These are phyloP conservation scores for Otis tarda DNA, from an alignment of 2,113 vertebrate genomes.

Conservation along the genomic window DNA sequence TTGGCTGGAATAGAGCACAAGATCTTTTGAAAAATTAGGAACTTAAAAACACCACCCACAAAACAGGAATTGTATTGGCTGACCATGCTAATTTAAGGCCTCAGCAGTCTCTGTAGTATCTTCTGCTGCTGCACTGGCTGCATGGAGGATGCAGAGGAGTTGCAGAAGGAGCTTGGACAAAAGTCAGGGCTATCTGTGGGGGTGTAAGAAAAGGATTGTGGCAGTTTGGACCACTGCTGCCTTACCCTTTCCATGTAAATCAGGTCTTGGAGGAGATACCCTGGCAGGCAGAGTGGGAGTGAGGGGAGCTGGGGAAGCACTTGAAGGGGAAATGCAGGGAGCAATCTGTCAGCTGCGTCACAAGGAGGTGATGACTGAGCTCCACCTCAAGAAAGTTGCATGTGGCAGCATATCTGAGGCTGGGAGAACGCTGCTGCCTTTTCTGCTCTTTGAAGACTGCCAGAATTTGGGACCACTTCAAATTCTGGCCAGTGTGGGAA, in stretches of 20 bases:
- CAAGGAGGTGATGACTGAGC: neutral
- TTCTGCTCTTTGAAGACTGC: neutral
- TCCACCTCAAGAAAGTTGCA: neutral
- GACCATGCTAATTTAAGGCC: neutral
- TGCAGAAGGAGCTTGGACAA: neutral
- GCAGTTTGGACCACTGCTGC: accelerated
- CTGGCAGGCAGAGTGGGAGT: neutral
- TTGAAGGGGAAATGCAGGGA: neutral
- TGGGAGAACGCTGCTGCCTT: neutral
- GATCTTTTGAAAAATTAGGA: neutral
- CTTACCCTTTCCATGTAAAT: neutral
- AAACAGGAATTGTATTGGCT: neutral
- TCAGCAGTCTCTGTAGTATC: accelerated
- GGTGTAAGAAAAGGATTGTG: neutral
- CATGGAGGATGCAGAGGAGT: neutral
- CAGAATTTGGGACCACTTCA: neutral
- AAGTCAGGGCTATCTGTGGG: accelerated
- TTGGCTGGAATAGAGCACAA: neutral
- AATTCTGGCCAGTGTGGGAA: neutral
- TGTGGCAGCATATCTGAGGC: accelerated
- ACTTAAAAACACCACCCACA: too few species aligned
- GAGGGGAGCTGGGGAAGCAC: neutral
- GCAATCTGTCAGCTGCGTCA: too few species aligned
- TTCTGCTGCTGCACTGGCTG: neutral
- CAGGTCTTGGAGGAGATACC: neutral